Evolutionary conservation across 1,140 invertebrate species (phyloP).

Genomic region (Drosophila bipectinata): DNA sequence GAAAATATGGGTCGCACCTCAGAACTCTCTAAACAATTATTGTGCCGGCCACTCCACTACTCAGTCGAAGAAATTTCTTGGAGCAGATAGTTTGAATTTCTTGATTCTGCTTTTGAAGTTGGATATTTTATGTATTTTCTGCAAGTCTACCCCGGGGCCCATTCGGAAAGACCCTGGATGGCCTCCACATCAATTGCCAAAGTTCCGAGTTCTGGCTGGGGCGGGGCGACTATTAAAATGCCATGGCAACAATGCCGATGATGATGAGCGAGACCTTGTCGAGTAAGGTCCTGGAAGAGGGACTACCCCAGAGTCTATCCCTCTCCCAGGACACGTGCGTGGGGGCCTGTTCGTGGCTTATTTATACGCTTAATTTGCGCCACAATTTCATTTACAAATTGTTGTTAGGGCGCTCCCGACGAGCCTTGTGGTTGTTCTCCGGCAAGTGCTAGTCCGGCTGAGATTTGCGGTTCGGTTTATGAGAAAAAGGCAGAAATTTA

Average conservation of each 20-base stretch:
- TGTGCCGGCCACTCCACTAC: background rate
- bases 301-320: background rate
- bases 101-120: background rate
- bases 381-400: conserved; percentile 82
- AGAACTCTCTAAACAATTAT: background rate
- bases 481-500: conserved; percentile 75
- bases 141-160: conserved; percentile 2
- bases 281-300: conserved; percentile 30
- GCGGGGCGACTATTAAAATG: conserved; percentile 44
- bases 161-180: conserved; percentile 8
- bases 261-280: conserved; percentile 46
- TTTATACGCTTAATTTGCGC: conserved; percentile 81
- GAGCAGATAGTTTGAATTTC: background rate
- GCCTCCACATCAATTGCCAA: conserved; percentile 63
- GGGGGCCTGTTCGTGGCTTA: conserved; percentile 62
- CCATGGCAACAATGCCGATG: conserved; percentile 22
- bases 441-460: conserved; percentile 30
- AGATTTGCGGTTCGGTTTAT: conserved; percentile 78
- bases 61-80: background rate
- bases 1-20: conserved; percentile 18
- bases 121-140: conserved; percentile 1
- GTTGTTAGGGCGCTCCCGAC: conserved; percentile 65
- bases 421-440: conserved; percentile 50
- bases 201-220: conserved; percentile 40
- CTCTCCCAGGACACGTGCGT: conserved; percentile 24